Conservation (phyloP, 2,888 invertebrate species). For the Campoletis raptor region DNA sequence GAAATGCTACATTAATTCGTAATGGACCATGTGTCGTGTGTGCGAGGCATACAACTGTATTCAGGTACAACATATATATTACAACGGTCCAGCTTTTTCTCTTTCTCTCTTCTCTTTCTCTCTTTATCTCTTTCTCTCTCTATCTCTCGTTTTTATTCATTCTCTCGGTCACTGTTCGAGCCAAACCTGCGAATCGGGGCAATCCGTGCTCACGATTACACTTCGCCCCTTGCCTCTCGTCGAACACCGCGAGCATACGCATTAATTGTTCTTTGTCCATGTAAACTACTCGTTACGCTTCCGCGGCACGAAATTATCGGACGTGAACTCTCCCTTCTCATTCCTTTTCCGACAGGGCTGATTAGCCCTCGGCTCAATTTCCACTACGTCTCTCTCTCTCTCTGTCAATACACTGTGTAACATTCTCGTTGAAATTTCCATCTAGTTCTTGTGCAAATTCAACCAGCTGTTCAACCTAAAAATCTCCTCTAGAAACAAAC, state of each 20-base stretch:
- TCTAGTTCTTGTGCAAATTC: constrained; percentile 34
- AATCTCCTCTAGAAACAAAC: background rate
- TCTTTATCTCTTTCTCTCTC: too few species aligned
- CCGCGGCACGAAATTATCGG: constrained; percentile 54
- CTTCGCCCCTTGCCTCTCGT: constrained; percentile 38
- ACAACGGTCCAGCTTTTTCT: constrained; percentile 2
- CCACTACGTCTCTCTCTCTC: background rate
- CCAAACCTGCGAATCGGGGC: constrained; percentile 12
- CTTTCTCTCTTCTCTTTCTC: constrained; percentile 22
- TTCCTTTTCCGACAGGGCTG: constrained; percentile 36
- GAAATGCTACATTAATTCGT: constrained; percentile 82
- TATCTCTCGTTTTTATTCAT: background rate
- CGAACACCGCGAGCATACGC: constrained; percentile 66
- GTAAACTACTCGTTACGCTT: constrained; percentile 66
- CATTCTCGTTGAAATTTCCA: constrained; percentile 27
- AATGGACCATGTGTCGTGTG: constrained; percentile 79
- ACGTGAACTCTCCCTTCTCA: constrained; percentile 40
- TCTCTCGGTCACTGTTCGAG: background rate
- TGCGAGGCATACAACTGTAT: constrained; percentile 61
- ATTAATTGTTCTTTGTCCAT: constrained; percentile 75
- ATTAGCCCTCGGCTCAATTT: constrained; percentile 38
- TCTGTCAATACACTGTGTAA: background rate
- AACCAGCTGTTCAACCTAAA: constrained; percentile 12
- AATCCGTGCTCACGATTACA: constrained; percentile 53
- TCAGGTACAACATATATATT: constrained; percentile 38